phyloP scores from a whole-genome alignment of 1,140 invertebrate species.

The Drosophila novamexicana region DNA sequence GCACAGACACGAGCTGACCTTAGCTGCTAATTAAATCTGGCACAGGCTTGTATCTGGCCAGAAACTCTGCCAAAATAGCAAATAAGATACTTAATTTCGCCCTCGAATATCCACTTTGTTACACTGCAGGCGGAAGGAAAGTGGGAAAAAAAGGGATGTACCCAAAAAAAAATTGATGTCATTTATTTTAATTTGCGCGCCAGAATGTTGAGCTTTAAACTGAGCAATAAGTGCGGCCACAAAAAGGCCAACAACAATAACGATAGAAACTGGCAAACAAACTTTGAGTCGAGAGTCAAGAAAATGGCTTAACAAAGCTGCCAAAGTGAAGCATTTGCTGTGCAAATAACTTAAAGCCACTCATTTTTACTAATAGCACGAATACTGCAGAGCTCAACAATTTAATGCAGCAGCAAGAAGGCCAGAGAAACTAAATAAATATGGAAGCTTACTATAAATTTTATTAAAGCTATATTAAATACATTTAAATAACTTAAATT shows the following conservation, averaged over 20 bases:
- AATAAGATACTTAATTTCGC: slow-evolving; percentile 64
- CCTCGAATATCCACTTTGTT: slow-evolving; percentile 16
- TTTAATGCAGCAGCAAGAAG: too few species aligned
- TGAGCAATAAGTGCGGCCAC: slow-evolving; percentile 55
- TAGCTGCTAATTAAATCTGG: slow-evolving; percentile 69
- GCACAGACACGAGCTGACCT: slow-evolving; percentile 34
- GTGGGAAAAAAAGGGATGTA: slow-evolving; percentile 1
- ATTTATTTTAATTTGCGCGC: slow-evolving; percentile 79
- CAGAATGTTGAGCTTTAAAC: slow-evolving; percentile 70
- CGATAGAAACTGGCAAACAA: neutral
- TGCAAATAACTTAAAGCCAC: slow-evolving; percentile 16
- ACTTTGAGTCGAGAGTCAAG: neutral
- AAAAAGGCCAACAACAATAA: slow-evolving; percentile 2
- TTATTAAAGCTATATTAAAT: neutral
- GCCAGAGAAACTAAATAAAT: too few species aligned
- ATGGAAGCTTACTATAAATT: neutral
- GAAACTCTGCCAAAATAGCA: slow-evolving; percentile 27
- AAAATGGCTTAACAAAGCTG: slow-evolving; percentile 8
- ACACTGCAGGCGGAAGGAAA: neutral
- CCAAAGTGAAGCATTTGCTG: slow-evolving; percentile 4
- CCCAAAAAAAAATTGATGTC: slow-evolving; percentile 54
- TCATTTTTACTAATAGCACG: slow-evolving; percentile 6
- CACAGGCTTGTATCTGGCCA: slow-evolving; percentile 16
- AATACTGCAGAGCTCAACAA: too few species aligned
- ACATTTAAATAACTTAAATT: neutral